phyloP scores from a whole-genome alignment of 2,888 invertebrate species.

The Leptura quadrifasciata region DNA sequence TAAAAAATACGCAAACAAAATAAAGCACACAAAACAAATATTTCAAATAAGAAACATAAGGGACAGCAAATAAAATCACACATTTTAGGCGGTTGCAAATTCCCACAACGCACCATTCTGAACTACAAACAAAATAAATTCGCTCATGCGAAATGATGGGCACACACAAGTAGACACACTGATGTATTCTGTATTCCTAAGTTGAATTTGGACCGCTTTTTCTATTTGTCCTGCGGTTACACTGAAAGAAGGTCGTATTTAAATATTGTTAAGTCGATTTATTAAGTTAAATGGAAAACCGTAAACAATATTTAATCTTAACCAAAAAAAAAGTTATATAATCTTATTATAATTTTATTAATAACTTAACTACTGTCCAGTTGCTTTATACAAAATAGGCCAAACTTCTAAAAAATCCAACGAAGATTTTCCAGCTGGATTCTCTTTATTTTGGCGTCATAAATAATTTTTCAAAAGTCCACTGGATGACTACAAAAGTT shows the following conservation, averaged over 20 bases:
- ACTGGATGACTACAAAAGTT: too few species aligned
- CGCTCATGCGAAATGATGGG: constrained; percentile 71
- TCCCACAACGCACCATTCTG: constrained; percentile 63
- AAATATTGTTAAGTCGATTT: too few species aligned
- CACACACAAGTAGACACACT: constrained; percentile 60
- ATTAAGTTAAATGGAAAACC: too few species aligned
- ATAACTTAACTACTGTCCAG: too few species aligned
- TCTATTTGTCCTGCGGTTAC: constrained; percentile 41
- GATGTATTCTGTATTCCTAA: constrained; percentile 50
- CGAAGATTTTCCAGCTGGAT: too few species aligned
- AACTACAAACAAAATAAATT: constrained; percentile 69
- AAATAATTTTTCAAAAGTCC: too few species aligned
- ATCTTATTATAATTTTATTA: too few species aligned
- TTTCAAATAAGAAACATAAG: constrained; percentile 53
- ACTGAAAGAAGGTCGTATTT: constrained; percentile 26
- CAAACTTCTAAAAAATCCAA: too few species aligned
- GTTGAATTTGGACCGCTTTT: constrained; percentile 39
- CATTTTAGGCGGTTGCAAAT: constrained; percentile 63
- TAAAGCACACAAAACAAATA: constrained; percentile 40
- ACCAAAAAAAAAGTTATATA: too few species aligned
- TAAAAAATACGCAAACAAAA: constrained; percentile 27
- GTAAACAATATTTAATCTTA: too few species aligned
- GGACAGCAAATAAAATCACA: constrained; percentile 70
- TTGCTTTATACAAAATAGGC: too few species aligned
- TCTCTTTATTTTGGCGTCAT: too few species aligned